Evolutionary conservation across 2,888 invertebrate genomes (phyloP), one percentile per base, ranked within the genome.

Genomic region (Philonicus albiceps): DNA sequence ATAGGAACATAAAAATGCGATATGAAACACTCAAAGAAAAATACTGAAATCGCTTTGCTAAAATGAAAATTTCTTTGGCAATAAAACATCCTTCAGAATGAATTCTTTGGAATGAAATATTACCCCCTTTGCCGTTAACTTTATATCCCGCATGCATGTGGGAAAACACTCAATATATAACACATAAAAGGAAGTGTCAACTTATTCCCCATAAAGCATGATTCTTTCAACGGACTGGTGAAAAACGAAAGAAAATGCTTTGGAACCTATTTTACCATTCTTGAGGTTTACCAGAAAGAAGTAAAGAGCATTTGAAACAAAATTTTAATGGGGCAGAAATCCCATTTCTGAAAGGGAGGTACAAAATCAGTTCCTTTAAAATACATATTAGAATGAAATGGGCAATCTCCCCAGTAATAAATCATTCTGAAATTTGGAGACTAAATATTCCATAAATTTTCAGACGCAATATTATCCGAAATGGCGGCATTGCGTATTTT

Each of bases 91-190:
- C 40, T 8, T 40, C 8, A 22, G 64, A 64, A 11, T 13, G 22
- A 76, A 76, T 76, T 76, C 76, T 76, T 76, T 74, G 11, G 22
- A 37, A 76, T 76, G 76, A 76, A 76, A 76, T 76, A 76, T 76
- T 76, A 76, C 22, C 22, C 19, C 76, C 40, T 16, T 22, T 76
- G 22, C 76, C 40, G 34, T 76, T 40, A 76, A 37, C 37, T 76
- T 76, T 37, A 76, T 40, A 22, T 76, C 19, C 76, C 19, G 2
- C 13, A 40, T 76, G 76, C 76, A 76, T 76, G 76, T 37, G 37
- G 64, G 64, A 64, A 64, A 64, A 64, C 27, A 64, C 27, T 64
- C 64, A 27, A 64, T 64, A 64, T 64, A 64, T 11, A 55, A 22
- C 19, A 64, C 22, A 64, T 64, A 64, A 64, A 64, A 64, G 64